Conservation (phyloP, 2,797 vertebrate genomes). For the Catostomus latipinnis region DNA sequence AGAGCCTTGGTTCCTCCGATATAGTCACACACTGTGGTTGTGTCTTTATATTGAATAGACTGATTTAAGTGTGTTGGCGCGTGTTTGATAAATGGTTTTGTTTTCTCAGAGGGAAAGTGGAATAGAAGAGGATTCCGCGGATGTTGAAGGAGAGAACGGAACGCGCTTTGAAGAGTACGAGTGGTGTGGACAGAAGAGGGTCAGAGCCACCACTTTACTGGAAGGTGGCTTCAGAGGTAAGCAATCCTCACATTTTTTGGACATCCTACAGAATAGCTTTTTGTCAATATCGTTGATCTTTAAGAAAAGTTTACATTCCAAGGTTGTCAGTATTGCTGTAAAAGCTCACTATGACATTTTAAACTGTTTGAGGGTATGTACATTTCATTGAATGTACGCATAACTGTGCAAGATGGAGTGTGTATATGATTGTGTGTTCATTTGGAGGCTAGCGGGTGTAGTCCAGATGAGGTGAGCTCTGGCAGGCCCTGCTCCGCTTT, state of each 20-base stretch:
- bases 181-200: conserved; percentile 99
- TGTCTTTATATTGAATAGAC: conserved; percentile 40
- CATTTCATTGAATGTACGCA: neutral
- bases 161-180: conserved; percentile 98
- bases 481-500: conserved; percentile 54
- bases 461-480: conserved; percentile 59
- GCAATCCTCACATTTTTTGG: conserved; percentile 3
- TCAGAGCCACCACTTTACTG: conserved; percentile 94
- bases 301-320: neutral
- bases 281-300: neutral
- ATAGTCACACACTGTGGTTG: conserved; percentile 39
- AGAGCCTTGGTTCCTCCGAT: conserved; percentile 23
- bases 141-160: conserved; percentile 94
- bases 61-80: conserved; percentile 47
- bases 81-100: conserved; percentile 33
- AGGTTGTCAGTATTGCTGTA: neutral
- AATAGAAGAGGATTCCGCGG: conserved; percentile 92
- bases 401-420: neutral
- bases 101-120: conserved; percentile 90
- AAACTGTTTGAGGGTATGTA: neutral
- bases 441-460: conserved; percentile 24
- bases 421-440: conserved; percentile 4
- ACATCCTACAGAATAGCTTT: neutral
- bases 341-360: neutral
- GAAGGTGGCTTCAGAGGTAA: conserved; percentile 98